Percentiles rank a stretch among this genome's conserved stretches.
Conservation (phyloP, 2,888 invertebrate genomes). For the Chironomus riparius region DNA sequence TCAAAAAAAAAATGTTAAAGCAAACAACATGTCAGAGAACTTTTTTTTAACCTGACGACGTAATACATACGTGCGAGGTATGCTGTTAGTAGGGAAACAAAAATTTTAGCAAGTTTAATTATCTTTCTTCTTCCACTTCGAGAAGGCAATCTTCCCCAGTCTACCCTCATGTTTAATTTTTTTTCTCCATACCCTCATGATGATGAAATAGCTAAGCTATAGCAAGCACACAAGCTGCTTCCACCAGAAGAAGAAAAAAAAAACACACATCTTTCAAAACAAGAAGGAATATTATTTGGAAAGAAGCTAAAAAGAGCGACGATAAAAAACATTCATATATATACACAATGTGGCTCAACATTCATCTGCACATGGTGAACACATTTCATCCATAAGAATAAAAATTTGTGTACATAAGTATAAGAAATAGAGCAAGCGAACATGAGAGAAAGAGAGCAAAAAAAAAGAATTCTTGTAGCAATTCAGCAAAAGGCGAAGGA, state of each 20-base stretch:
- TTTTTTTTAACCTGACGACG: too few species aligned
- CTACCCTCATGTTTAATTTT: background rate
- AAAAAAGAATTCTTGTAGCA: constrained; percentile 10
- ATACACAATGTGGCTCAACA: constrained; percentile 15
- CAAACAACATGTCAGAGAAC: too few species aligned
- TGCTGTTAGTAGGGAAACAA: background rate
- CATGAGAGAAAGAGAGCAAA: background rate
- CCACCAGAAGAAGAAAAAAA: background rate
- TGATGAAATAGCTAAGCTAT: background rate
- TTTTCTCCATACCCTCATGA: constrained; percentile 11
- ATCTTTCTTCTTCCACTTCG: background rate
- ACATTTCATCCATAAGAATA: constrained; percentile 10
- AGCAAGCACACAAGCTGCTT: constrained; percentile 4
- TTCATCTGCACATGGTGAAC: constrained; percentile 15
- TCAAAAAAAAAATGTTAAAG: too few species aligned
- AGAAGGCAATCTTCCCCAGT: background rate
- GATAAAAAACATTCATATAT: constrained; percentile 20
- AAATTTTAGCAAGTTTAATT: constrained; percentile 11
- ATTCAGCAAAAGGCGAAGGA: constrained; percentile 6
- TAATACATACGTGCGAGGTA: background rate
- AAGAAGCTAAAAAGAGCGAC: constrained; percentile 1
- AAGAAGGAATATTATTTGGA: background rate
- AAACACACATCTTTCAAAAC: background rate
- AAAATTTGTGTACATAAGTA: background rate
- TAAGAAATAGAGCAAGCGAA: background rate